Evolutionary conservation across 1,140 invertebrate genomes (phyloP), one percentile per base, ranked within the genome.

Genomic region (Caerostris extrusa): DNA sequence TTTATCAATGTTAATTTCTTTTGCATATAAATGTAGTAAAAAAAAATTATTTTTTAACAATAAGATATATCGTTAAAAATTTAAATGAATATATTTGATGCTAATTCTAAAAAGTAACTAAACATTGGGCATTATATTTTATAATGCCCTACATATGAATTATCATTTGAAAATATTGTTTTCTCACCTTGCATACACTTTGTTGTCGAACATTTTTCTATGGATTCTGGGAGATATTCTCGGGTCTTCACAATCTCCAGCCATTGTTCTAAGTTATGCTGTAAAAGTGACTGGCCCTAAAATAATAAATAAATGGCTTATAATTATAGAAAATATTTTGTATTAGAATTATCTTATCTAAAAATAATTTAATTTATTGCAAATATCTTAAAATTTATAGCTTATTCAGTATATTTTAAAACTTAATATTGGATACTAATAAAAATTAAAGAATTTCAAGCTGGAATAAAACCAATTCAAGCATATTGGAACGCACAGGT

Each of bases 181-280:
- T 56, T 6, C 90, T 50, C 53, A 88, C 92, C 64, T 93, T 88
- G 58, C 83, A 87, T 12, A 55, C 61, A 64, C 64, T 96, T 97
- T 95, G 97, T 97, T 71, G 85, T 97, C 97, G 96, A 98, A 98
- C 97, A 98, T 98, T 95, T 97, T 95, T 98, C 97, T 12, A 98
- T 97, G 89, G 97, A 97, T 95, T 98, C 97, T n/a, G 98, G 98
- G 83, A 98, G 97, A 95, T 97, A 97, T 96, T 99, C 98, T 95
- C 98, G 96, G 57, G 98, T 98, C 95, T 98, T 97, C 50, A 98
- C 98, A 61, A 98, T 97, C 96, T 98, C 98, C 95, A 97, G 97
- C 98, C 98, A 98, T 96, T 98, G 97, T 95, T 98, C 98, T 86
- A 98, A 96, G 95, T 98, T 98, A 94, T 97, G 97, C 96, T 98